Evolutionary conservation across 2,888 invertebrate genomes (phyloP).

Genomic region (Cyaniris semiargus): DNA sequence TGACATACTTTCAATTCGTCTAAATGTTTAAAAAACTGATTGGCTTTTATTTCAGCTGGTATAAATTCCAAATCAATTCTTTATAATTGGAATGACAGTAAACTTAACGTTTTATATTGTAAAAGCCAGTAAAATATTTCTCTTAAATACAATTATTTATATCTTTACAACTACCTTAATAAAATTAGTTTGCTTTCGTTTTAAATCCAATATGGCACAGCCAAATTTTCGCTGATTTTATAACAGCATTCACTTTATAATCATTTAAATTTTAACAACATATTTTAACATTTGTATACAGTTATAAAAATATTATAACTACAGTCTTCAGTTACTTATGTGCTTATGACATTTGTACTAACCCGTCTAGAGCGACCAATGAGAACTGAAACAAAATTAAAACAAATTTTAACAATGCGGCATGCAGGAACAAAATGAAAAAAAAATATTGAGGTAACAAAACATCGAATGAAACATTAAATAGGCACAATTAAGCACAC

Average conservation of each 20-base stretch:
- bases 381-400: conserved; percentile 72
- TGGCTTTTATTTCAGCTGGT: too few relatives aligned
- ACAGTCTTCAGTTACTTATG: background rate
- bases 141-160: background rate
- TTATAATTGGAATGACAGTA: too few relatives aligned
- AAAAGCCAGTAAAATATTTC: background rate
- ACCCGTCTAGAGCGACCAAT: conserved; percentile 60
- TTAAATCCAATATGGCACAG: too few relatives aligned
- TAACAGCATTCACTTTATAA: background rate
- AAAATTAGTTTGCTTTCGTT: too few relatives aligned
- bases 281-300: background rate
- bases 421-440: conserved; percentile 29
- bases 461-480: background rate
- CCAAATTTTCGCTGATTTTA: background rate
- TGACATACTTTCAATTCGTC: too few relatives aligned
- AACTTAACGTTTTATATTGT: too few relatives aligned
- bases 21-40: too few relatives aligned
- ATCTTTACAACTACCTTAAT: background rate
- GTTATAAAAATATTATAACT: background rate
- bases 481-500: background rate
- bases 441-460: background rate
- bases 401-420: conserved; percentile 43
- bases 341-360: conserved; percentile 5
- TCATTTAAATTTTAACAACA: background rate
- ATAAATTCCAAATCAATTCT: too few relatives aligned